phyloP scores from a whole-genome alignment of 2,113 vertebrate species.

The Guaruba guarouba region DNA sequence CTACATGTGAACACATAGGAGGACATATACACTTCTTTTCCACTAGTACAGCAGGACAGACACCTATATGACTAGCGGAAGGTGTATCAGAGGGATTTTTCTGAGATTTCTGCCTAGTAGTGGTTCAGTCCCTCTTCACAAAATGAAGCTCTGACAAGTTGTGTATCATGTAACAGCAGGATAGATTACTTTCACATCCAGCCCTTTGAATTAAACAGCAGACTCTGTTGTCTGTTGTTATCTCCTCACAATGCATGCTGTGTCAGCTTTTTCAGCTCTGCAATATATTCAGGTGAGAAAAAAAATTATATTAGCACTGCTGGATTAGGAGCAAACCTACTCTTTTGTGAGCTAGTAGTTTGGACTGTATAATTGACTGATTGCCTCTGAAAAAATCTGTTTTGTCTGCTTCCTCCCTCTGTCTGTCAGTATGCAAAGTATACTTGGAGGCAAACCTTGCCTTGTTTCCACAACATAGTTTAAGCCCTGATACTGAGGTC shows the following conservation, averaged over 20 bases:
- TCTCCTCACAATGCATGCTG: background rate
- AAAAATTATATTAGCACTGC: background rate
- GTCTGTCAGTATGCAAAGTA: background rate
- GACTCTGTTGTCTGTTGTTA: background rate
- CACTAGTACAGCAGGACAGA: background rate
- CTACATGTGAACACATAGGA: rapidly evolving
- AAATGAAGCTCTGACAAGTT: background rate
- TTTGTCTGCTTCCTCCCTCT: background rate
- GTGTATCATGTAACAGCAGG: background rate
- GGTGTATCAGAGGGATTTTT: background rate
- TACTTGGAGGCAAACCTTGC: background rate
- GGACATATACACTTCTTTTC: background rate
- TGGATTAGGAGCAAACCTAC: background rate
- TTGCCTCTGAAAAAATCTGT: background rate
- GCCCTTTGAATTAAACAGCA: background rate
- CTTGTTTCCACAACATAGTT: background rate
- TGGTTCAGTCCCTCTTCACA: background rate
- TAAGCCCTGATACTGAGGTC: background rate
- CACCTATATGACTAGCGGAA: background rate
- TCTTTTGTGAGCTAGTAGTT: background rate
- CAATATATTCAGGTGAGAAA: background rate
- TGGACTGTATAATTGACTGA: background rate
- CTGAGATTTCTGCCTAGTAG: background rate
- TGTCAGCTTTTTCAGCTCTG: background rate
- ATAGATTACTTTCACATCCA: background rate